Percentiles rank a stretch among this genome's conserved stretches.
Evolutionary conservation across 1,140 invertebrate genomes (phyloP).

Genomic region (Plutomurus gul): DNA sequence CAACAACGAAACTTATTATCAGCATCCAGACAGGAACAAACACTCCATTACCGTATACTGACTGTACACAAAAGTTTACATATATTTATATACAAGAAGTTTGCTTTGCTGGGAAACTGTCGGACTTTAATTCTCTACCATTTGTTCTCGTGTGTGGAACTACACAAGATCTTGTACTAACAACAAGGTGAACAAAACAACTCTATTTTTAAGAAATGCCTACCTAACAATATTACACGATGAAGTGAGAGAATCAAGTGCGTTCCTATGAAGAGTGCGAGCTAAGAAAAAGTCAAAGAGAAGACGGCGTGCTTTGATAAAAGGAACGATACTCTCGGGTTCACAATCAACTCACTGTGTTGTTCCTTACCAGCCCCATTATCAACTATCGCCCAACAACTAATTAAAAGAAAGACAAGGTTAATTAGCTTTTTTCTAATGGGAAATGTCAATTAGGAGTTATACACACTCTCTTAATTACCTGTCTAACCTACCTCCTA

Average conservation of each 20-base stretch:
- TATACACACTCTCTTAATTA: conserved; percentile 29
- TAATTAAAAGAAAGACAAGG: conserved; percentile 13
- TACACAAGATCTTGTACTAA: not conserved
- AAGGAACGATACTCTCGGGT: no score
- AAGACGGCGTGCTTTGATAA: not conserved
- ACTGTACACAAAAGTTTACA: no score
- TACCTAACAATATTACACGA: not conserved
- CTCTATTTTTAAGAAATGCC: not conserved
- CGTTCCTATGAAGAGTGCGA: no score
- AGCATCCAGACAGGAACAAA: no score
- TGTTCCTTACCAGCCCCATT: no score
- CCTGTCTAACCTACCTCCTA: conserved; percentile 6
- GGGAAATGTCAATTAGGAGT: conserved; percentile 28
- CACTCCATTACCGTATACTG: no score
- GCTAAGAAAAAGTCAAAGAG: no score
- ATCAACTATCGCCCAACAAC: conserved; percentile 10
- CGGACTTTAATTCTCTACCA: not conserved
- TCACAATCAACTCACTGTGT: no score
- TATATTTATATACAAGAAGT: no score
- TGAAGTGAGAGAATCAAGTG: not conserved
- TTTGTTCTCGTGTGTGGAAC: not conserved
- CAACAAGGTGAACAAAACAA: not conserved
- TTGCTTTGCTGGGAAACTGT: conserved; percentile 8
- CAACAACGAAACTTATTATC: no score
- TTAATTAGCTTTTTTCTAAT: conserved; percentile 15